These are phyloP conservation scores for Peromyscus californicus DNA, from an alignment of 2,113 vertebrate genomes.

Conservation along the genomic window DNA sequence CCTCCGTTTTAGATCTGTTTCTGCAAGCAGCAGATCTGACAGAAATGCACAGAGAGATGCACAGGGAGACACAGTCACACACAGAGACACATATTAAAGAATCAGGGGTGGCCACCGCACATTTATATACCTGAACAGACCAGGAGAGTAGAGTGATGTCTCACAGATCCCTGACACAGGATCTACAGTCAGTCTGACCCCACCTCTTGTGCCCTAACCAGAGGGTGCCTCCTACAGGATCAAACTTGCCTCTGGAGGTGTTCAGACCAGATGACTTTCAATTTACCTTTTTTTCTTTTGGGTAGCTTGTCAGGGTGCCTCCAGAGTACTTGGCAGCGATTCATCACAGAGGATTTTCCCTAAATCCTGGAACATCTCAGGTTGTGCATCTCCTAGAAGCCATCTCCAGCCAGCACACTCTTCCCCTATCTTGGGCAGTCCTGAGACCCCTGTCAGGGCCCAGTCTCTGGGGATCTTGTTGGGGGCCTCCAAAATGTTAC, in stretches of 20 bases:
- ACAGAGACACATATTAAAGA: neutral
- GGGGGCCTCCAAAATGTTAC: neutral
- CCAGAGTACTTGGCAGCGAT: neutral
- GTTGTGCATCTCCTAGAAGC: neutral
- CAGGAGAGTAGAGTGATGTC: neutral
- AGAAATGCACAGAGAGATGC: neutral
- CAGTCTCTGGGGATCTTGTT: neutral
- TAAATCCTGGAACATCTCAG: neutral
- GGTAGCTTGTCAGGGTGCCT: neutral
- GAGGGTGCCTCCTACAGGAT: neutral
- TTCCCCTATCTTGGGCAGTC: neutral
- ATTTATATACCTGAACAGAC: neutral
- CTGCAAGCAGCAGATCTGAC: neutral
- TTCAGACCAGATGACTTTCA: neutral
- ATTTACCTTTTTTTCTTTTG: neutral
- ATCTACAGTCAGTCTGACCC: neutral
- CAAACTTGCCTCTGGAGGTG: neutral
- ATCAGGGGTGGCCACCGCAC: neutral
- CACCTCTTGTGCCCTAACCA: neutral
- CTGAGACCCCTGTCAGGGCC: neutral
- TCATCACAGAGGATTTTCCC: neutral
- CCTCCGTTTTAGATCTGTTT: neutral
- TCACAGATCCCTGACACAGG: neutral
- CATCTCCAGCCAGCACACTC: neutral
- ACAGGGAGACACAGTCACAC: neutral